Percentiles rank a stretch among this genome's conserved stretches.
These are phyloP conservation scores for Halictus quadricinctus DNA, from an alignment of 2,888 invertebrate genomes.

Conservation along the genomic window DNA sequence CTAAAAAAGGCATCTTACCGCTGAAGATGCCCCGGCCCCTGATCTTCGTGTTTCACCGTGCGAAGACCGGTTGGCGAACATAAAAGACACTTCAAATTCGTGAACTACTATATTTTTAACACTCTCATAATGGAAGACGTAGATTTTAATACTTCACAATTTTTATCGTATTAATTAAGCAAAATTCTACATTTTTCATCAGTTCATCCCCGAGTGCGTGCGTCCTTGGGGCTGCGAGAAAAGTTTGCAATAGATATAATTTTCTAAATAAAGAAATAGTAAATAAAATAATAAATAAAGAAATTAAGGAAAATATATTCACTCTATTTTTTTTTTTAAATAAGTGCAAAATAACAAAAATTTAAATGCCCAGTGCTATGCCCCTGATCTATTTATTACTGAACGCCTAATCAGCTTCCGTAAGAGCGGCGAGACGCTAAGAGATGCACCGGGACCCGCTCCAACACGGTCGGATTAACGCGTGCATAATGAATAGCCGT, in stretches of 20 bases:
- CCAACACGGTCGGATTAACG: conserved; percentile 60
- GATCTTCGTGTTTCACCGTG: conserved; percentile 2
- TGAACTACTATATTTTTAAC: neutral
- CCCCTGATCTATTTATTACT: conserved; percentile 65
- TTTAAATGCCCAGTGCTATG: neutral
- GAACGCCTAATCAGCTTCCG: conserved; percentile 49
- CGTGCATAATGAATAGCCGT: conserved; percentile 66
- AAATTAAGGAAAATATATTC: too few relatives aligned
- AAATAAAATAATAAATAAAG: too few relatives aligned
- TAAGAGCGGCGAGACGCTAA: conserved; percentile 14
- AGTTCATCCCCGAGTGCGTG: too few relatives aligned
- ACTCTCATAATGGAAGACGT: neutral
- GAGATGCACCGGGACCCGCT: conserved; percentile 15
- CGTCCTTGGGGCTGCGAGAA: too few relatives aligned
- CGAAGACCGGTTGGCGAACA: neutral
- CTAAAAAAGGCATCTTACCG: neutral
- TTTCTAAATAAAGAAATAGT: too few relatives aligned
- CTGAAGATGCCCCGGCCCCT: neutral
- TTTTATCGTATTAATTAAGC: neutral
- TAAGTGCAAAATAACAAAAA: too few relatives aligned
- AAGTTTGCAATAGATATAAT: too few relatives aligned
- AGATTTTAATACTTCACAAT: neutral
- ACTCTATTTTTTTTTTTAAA: too few relatives aligned
- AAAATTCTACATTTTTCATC: too few relatives aligned
- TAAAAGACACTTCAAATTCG: neutral